phyloP scores from a whole-genome alignment of 1,140 invertebrate species.

The Procambarus virginalis region DNA sequence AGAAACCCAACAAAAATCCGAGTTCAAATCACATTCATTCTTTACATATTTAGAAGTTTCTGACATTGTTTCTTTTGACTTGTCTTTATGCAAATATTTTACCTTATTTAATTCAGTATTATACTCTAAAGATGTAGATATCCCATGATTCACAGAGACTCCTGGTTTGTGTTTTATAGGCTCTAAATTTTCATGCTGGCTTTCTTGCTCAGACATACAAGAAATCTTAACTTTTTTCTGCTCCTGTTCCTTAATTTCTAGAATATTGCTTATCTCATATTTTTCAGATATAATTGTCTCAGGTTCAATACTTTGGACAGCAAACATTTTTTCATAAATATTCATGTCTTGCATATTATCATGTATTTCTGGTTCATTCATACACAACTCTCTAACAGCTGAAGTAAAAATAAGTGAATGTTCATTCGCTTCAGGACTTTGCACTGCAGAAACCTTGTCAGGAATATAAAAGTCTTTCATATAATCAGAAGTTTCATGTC shows the following conservation, averaged over 20 bases:
- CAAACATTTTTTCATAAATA: neutral
- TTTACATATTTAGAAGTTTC: neutral
- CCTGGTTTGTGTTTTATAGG: neutral
- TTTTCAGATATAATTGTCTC: neutral
- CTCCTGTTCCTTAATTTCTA: neutral
- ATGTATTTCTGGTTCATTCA: neutral
- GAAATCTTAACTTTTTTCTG: neutral
- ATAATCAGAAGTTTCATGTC: neutral
- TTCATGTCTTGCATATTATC: neutral
- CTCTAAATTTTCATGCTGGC: neutral
- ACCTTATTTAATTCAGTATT: neutral
- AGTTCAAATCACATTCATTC: neutral
- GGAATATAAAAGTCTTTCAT: neutral
- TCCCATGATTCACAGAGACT: neutral
- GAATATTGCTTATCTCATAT: neutral
- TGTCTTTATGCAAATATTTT: neutral
- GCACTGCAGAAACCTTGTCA: conserved; percentile 1
- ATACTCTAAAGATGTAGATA: neutral
- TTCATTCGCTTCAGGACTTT: neutral
- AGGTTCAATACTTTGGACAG: conserved; percentile 12
- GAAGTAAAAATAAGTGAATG: conserved; percentile 6
- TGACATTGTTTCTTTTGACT: neutral
- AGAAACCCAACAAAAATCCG: neutral
- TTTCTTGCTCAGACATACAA: neutral
- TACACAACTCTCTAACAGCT: neutral